Evolutionary conservation across 2,888 invertebrate genomes (phyloP).

Genomic region (Caenorhabditis becei): DNA sequence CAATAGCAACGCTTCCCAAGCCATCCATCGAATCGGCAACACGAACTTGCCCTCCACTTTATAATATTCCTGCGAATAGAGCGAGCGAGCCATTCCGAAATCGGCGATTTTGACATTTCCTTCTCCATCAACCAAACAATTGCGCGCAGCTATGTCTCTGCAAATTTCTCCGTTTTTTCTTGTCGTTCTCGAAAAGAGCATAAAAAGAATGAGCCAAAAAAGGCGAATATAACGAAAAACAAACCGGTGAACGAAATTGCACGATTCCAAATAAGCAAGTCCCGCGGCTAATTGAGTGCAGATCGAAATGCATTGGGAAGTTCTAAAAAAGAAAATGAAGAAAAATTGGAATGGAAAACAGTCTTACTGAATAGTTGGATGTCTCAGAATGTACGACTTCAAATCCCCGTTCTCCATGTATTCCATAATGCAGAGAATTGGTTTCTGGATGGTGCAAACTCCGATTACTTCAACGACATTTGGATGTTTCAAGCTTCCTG

Average conservation of each 20-base stretch:
- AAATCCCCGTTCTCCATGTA: slow-evolving; percentile 92
- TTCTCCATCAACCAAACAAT: slow-evolving; percentile 89
- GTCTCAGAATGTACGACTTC: slow-evolving; percentile 85
- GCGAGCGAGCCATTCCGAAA: slow-evolving; percentile 90
- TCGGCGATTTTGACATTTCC: slow-evolving; percentile 86
- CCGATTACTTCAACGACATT: slow-evolving; percentile 78
- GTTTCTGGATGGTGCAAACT: slow-evolving; percentile 66
- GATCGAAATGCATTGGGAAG: slow-evolving; percentile 71
- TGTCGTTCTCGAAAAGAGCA: slow-evolving; percentile 4
- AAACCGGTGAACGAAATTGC: slow-evolving; percentile 91
- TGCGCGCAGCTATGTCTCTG: slow-evolving; percentile 86
- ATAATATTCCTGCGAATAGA: slow-evolving; percentile 90
- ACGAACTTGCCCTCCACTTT: slow-evolving; percentile 87
- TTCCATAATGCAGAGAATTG: slow-evolving; percentile 92
- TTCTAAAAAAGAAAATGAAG: slow-evolving; percentile 14
- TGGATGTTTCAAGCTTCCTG: slow-evolving; percentile 73
- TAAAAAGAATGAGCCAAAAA: not conserved
- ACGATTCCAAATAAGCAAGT: slow-evolving; percentile 91
- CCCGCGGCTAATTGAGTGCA: slow-evolving; percentile 88
- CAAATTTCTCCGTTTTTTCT: slow-evolving; percentile 20
- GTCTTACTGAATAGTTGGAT: slow-evolving; percentile 63
- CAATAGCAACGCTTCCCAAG: slow-evolving; percentile 75
- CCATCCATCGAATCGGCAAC: slow-evolving; percentile 87
- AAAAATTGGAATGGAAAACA: not conserved
- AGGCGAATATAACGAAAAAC: not conserved